A percentile compares a stretch with the other conserved stretches of the same genome.
Conservation (phyloP, 2,113 vertebrate species). For the Tychaedon coryphoeus region DNA sequence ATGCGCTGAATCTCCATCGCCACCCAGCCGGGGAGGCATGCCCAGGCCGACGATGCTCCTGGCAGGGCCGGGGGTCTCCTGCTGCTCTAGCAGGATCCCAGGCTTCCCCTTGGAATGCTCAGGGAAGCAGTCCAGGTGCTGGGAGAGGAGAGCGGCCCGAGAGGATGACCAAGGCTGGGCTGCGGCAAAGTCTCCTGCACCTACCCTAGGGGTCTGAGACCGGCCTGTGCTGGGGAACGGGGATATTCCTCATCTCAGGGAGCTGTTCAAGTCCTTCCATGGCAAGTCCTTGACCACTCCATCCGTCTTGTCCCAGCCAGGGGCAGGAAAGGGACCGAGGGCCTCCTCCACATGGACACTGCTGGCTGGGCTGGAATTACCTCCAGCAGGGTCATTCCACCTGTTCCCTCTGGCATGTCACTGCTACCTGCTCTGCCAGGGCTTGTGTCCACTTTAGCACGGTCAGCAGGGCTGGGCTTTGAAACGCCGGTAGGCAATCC, state of each 20-base stretch:
- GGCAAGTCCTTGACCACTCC: neutral
- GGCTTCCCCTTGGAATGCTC: neutral
- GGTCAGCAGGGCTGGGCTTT: neutral
- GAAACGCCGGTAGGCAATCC: neutral
- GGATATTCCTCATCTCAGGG: neutral
- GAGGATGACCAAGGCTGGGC: neutral
- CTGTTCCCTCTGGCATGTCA: fast-evolving
- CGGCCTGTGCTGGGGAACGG: neutral
- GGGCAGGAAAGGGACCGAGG: neutral
- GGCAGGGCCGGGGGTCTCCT: neutral
- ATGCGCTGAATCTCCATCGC: neutral
- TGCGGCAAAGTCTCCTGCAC: neutral
- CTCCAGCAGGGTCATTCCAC: neutral
- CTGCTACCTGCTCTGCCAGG: neutral
- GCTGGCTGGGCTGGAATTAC: neutral
- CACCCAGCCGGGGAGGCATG: neutral
- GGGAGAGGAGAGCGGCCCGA: too few relatives aligned
- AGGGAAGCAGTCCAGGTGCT: neutral
- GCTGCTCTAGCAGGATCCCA: neutral
- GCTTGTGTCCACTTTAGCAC: neutral
- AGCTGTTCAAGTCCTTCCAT: neutral
- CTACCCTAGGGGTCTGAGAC: neutral
- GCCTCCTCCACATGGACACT: too few relatives aligned
- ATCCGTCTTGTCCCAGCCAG: neutral
- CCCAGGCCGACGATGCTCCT: neutral